Evolutionary conservation across 2,888 invertebrate genomes (phyloP).

Genomic region (Stenodema calcarata): DNA sequence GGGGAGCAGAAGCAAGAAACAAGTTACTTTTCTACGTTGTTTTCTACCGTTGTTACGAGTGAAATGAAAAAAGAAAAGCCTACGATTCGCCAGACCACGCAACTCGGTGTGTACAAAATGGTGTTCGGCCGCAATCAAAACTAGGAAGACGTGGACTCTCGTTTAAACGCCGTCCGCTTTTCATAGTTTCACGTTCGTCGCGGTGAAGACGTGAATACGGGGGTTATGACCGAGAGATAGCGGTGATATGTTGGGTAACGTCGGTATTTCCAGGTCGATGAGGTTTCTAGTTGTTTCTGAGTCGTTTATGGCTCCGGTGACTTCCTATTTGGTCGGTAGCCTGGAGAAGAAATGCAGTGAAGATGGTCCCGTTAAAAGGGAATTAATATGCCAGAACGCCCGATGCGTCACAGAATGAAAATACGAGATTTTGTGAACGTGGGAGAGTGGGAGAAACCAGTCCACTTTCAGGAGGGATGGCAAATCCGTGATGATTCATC

Average conservation of each 20-base stretch:
- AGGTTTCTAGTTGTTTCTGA: not conserved
- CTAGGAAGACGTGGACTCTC: not conserved
- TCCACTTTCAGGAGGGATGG: no score
- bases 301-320: no score
- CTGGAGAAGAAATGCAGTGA: no score
- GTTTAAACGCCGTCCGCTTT: no score
- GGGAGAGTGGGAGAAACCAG: no score
- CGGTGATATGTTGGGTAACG: not conserved
- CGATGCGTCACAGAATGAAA: no score
- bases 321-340: no score
- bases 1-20: not conserved
- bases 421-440: no score
- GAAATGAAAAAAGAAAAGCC: not conserved
- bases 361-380: no score
- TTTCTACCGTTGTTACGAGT: not conserved
- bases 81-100: not conserved
- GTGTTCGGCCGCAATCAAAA: not conserved
- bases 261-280: not conserved
- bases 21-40: not conserved
- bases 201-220: not conserved
- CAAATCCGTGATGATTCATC: no score
- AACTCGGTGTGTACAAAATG: not conserved
- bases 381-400: no score
- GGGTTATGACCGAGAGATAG: not conserved
- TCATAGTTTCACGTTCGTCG: not conserved